phyloP scores from a whole-genome alignment of 2,797 vertebrate species.

The Sebastolobus altivelis region DNA sequence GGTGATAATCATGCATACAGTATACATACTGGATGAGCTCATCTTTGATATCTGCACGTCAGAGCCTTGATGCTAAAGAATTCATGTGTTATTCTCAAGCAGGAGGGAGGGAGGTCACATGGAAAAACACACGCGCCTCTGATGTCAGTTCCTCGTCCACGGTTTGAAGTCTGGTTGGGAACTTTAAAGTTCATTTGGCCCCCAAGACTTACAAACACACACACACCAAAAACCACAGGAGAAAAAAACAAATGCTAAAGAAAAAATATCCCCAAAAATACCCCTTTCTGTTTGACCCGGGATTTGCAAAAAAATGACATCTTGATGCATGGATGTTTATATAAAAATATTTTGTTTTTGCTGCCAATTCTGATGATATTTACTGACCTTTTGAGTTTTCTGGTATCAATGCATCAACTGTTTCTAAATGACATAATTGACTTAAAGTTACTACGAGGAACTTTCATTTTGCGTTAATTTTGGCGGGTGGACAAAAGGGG shows the following conservation, averaged over 20 bases:
- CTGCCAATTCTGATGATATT: slow-evolving; percentile 15
- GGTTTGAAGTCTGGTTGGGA: slow-evolving; percentile 30
- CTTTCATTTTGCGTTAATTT: neutral
- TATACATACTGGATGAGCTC: slow-evolving; percentile 15
- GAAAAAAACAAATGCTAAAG: neutral
- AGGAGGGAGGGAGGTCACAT: slow-evolving; percentile 15
- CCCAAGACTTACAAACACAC: neutral
- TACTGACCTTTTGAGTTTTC: slow-evolving; percentile 36
- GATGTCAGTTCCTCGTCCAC: slow-evolving; percentile 1
- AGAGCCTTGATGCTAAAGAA: slow-evolving; percentile 28
- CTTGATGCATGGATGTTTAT: slow-evolving; percentile 3
- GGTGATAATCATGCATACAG: slow-evolving; percentile 24
- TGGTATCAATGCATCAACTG: neutral
- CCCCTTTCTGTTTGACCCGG: neutral
- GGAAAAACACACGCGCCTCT: neutral
- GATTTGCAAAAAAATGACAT: neutral
- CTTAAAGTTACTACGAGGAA: neutral
- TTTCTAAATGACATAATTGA: slow-evolving; percentile 30
- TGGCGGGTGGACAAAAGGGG: neutral
- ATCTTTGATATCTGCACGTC: slow-evolving; percentile 53
- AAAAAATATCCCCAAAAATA: slow-evolving; percentile 10
- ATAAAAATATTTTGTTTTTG: slow-evolving; percentile 5
- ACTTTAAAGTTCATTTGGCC: slow-evolving; percentile 29
- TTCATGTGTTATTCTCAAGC: slow-evolving; percentile 34
- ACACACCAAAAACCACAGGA: neutral